Evolutionary conservation across 2,888 invertebrate genomes (phyloP).

Genomic region (Kuschelorhynchus macadamiae): DNA sequence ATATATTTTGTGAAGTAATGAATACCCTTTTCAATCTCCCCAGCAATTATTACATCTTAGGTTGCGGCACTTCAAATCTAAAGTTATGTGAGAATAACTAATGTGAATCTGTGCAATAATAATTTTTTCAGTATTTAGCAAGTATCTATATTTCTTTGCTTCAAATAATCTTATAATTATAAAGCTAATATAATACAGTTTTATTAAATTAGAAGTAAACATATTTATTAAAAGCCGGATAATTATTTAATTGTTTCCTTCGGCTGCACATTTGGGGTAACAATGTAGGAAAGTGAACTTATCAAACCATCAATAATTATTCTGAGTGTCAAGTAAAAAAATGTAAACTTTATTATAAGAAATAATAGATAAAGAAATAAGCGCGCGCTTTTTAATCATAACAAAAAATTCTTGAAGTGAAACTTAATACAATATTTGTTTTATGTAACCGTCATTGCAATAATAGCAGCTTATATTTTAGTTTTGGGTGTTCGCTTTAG

Average conservation of each 20-base stretch:
- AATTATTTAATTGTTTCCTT: conserved; percentile 57
- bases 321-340: conserved; percentile 18
- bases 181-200: no score
- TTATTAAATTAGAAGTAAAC: no score
- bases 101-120: no score
- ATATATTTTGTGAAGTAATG: no score
- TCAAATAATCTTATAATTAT: no score
- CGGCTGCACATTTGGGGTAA: conserved; percentile 63
- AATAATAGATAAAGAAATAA: neutral
- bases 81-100: no score
- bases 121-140: no score
- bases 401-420: conserved; percentile 46
- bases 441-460: conserved; percentile 38
- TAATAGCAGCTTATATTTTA: neutral
- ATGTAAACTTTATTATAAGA: neutral
- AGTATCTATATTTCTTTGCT: no score
- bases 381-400: conserved; percentile 11
- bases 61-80: no score
- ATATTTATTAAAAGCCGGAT: conserved; percentile 6
- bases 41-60: no score
- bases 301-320: conserved; percentile 48
- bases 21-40: no score
- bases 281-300: conserved; percentile 54
- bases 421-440: conserved; percentile 38
- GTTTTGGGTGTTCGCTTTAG: conserved; percentile 14